These are phyloP conservation scores for Protophormia terraenovae DNA, from an alignment of 2,888 invertebrate species.

Conservation along the genomic window DNA sequence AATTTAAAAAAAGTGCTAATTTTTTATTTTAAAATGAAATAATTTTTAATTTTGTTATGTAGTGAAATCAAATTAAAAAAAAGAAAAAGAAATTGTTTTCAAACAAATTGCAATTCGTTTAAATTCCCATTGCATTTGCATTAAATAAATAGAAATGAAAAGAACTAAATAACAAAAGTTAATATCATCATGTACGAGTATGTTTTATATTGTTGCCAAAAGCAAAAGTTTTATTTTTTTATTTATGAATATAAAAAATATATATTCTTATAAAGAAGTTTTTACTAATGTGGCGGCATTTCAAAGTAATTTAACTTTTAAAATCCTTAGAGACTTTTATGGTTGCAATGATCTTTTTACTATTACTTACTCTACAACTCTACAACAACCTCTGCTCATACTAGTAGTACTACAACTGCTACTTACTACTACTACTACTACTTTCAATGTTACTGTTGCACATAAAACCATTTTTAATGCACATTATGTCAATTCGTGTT, in stretches of 20 bases:
- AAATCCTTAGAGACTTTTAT: conserved; percentile 18
- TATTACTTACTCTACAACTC: neutral
- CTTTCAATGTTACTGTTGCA: conserved; percentile 54
- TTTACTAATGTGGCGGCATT: conserved; percentile 44
- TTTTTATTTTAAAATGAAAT: neutral
- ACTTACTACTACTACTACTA: neutral
- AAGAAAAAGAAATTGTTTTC: neutral
- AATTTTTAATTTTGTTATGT: neutral
- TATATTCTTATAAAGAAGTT: neutral
- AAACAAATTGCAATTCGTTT: neutral
- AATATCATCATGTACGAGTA: neutral
- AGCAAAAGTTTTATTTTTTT: neutral
- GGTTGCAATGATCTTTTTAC: conserved; percentile 21
- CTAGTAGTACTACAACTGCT: neutral
- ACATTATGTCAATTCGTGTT: conserved; percentile 60
- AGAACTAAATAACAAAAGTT: neutral
- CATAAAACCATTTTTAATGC: conserved; percentile 62
- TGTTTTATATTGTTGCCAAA: neutral
- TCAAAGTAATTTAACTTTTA: conserved; percentile 38
- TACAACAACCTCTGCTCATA: neutral
- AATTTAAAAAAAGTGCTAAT: neutral
- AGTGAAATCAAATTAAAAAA: neutral
- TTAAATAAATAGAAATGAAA: neutral
- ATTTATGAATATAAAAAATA: neutral
- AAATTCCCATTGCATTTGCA: neutral